Evolutionary conservation across 2,113 vertebrate genomes (phyloP).

Genomic region (Nannospalax galili): DNA sequence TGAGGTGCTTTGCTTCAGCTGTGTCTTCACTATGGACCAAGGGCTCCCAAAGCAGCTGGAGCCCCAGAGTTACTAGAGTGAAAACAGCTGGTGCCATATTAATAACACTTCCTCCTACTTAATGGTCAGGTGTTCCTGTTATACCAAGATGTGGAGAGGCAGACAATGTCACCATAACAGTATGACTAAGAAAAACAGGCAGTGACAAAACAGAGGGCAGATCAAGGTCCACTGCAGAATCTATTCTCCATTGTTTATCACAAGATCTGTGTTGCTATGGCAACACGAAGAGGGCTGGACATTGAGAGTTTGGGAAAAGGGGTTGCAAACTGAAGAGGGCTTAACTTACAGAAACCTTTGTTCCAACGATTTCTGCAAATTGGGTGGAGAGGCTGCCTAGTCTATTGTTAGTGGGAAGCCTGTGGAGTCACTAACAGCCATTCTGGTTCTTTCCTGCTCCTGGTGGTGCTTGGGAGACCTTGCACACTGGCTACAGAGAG

Average conservation of each 20-base stretch:
- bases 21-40: neutral
- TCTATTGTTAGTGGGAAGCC: neutral
- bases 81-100: neutral
- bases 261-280: slow-evolving; percentile 18
- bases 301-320: neutral
- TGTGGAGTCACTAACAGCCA: neutral
- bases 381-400: neutral
- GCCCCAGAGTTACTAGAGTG: neutral
- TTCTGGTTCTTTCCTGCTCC: neutral
- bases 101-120: neutral
- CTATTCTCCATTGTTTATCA: neutral
- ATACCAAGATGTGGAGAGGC: neutral
- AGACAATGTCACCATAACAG: neutral
- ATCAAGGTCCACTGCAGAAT: neutral
- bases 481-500: neutral
- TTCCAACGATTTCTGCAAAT: neutral
- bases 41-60: neutral
- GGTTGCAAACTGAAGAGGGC: neutral
- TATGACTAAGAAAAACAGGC: neutral
- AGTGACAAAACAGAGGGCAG: neutral
- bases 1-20: rapidly evolving
- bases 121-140: neutral
- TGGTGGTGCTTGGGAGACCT: no score
- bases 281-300: slow-evolving; percentile 13
- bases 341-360: neutral